These are phyloP conservation scores for Pherbina coryleti DNA, from an alignment of 2,888 invertebrate genomes.

Conservation along the genomic window DNA sequence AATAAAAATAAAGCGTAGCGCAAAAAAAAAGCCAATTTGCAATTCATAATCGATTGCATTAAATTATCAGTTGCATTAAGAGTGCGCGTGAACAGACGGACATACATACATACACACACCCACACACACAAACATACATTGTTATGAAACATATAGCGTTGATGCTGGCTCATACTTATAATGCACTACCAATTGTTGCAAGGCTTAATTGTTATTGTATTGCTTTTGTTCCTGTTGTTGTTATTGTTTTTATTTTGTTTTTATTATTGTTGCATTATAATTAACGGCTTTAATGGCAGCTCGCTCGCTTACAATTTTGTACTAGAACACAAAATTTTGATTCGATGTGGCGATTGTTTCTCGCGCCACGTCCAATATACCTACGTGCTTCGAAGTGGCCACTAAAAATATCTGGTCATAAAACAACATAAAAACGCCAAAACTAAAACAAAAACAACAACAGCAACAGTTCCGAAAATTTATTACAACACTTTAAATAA, in stretches of 20 bases:
- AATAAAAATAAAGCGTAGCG: slow-evolving; percentile 25
- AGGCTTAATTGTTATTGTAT: not conserved
- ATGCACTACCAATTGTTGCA: not conserved
- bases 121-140: not conserved
- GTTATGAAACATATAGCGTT: not conserved
- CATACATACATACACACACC: not conserved
- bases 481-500: too few relatives aligned
- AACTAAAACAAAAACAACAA: too few relatives aligned
- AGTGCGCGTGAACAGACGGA: not conserved
- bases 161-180: not conserved
- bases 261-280: slow-evolving; percentile 38
- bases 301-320: not conserved
- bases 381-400: too few relatives aligned
- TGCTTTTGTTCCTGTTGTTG: slow-evolving; percentile 21
- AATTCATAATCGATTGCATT: slow-evolving; percentile 45
- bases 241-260: slow-evolving; percentile 39
- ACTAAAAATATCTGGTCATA: too few relatives aligned
- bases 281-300: slow-evolving; percentile 36
- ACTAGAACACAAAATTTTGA: too few relatives aligned
- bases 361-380: too few relatives aligned
- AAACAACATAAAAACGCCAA: too few relatives aligned
- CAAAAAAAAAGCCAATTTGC: slow-evolving; percentile 42
- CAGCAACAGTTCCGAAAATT: too few relatives aligned
- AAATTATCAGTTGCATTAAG: slow-evolving; percentile 39
- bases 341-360: too few relatives aligned